A percentile compares a stretch with the other conserved stretches of the same genome.
Evolutionary conservation across 2,113 vertebrate genomes (phyloP).

Genomic region (Eurystomus gularis): DNA sequence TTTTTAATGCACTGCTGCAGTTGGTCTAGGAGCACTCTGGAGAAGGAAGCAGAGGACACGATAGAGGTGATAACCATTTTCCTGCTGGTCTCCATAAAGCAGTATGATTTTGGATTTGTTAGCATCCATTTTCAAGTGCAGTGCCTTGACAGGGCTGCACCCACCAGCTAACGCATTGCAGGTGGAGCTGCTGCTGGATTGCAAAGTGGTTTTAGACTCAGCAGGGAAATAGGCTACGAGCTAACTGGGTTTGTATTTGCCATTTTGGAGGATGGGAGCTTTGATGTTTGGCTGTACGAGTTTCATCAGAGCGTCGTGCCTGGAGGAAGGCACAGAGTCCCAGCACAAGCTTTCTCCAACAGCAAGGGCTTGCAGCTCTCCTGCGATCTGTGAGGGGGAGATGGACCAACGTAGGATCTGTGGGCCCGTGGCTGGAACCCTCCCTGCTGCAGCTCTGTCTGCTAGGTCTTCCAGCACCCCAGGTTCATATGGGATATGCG

Average conservation of each 20-base stretch:
- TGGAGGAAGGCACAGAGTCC: not conserved
- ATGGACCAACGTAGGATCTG: not conserved
- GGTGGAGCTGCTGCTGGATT: not conserved
- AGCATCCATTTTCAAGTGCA: not conserved
- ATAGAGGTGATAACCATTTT: not conserved
- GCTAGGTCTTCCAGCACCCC: not conserved
- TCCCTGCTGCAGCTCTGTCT: not conserved
- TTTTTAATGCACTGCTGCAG: not conserved
- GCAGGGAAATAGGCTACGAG: not conserved
- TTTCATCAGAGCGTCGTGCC: not conserved
- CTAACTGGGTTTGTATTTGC: not conserved
- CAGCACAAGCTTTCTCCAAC: not conserved
- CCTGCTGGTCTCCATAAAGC: not conserved
- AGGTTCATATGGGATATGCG: not conserved
- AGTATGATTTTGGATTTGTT: not conserved
- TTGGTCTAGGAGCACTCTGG: accelerated
- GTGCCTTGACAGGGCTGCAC: not conserved
- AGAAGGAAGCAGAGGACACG: not conserved
- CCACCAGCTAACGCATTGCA: not conserved
- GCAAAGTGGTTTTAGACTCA: not conserved
- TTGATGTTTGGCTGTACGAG: not conserved
- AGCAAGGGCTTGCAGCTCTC: not conserved
- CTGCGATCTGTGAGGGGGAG: not conserved
- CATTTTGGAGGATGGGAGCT: not conserved
- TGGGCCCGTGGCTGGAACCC: not conserved